Evolutionary conservation across 2,888 invertebrate species (phyloP).

Genomic region (Noctua fimbriata): DNA sequence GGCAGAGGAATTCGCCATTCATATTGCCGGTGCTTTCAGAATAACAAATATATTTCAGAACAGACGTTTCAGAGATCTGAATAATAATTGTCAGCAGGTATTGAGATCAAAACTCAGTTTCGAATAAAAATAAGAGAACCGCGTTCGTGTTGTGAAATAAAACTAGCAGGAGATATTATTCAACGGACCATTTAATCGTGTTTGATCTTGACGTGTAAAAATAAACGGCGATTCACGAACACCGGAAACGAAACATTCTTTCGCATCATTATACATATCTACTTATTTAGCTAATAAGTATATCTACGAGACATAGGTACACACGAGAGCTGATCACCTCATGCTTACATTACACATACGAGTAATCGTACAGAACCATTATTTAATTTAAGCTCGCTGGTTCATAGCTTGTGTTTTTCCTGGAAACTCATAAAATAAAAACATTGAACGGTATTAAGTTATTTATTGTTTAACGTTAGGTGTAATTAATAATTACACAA

Average conservation of each 20-base stretch:
- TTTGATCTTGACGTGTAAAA: slow-evolving; percentile 61
- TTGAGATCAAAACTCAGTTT: slow-evolving; percentile 38
- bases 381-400: slow-evolving; percentile 17
- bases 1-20: slow-evolving; percentile 89
- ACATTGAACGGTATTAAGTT: slow-evolving; percentile 10
- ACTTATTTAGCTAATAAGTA: slow-evolving; percentile 38
- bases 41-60: slow-evolving; percentile 75
- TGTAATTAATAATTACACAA: slow-evolving; percentile 27
- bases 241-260: slow-evolving; percentile 66
- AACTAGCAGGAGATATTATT: slow-evolving; percentile 42
- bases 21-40: slow-evolving; percentile 82
- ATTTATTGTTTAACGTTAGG: slow-evolving; percentile 24
- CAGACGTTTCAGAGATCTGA: slow-evolving; percentile 60
- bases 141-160: slow-evolving; percentile 35
- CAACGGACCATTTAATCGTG: slow-evolving; percentile 50
- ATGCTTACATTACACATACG: slow-evolving; percentile 5
- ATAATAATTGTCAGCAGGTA: slow-evolving; percentile 50
- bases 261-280: slow-evolving; percentile 52
- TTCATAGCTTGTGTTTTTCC: slow-evolving; percentile 33
- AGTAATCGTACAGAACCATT: slow-evolving; percentile 27
- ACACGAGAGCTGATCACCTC: slow-evolving; percentile 12
- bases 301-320: slow-evolving; percentile 22
- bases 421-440: slow-evolving; percentile 41
- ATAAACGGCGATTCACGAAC: slow-evolving; percentile 59
- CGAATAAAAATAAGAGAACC: slow-evolving; percentile 38